A percentile compares a stretch with the other conserved stretches of the same genome.
phyloP scores from a whole-genome alignment of 1,140 invertebrate species.

The Medauroidea extradentata region DNA sequence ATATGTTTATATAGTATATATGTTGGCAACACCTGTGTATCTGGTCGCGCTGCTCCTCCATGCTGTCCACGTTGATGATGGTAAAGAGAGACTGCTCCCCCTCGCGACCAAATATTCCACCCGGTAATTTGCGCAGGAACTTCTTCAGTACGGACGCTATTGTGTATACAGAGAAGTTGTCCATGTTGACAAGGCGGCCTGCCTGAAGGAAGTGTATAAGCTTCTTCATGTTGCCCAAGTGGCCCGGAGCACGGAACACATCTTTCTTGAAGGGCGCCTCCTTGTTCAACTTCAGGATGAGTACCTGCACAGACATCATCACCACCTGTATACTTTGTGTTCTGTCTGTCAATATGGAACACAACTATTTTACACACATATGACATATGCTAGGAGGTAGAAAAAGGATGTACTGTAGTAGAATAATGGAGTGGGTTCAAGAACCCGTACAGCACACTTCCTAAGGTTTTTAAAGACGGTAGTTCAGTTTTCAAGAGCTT shows the following conservation, averaged over 20 bases:
- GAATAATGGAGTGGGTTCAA: no score
- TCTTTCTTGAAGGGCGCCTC: conserved; percentile 89
- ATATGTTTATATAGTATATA: no score
- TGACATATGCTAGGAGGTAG: no score
- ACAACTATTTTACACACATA: no score
- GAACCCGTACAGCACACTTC: no score
- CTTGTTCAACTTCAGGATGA: conserved; percentile 92
- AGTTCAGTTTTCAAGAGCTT: no score
- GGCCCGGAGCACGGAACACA: conserved; percentile 90
- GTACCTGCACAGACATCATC: conserved; percentile 62
- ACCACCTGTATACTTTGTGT: no score
- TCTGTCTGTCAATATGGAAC: no score
- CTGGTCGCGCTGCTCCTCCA: conserved; percentile 81
- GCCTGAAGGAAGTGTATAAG: conserved; percentile 86
- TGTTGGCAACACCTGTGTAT: conserved; percentile 77
- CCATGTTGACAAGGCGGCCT: conserved; percentile 93
- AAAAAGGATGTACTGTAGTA: no score
- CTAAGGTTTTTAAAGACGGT: no score
- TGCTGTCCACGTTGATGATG: conserved; percentile 72
- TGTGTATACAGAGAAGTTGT: conserved; percentile 96
- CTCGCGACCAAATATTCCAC: conserved; percentile 88
- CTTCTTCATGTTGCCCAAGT: conserved; percentile 94
- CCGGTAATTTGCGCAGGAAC: conserved; percentile 95
- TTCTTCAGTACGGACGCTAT: conserved; percentile 97
- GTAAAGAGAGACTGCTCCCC: conserved; percentile 88